These are phyloP conservation scores for Drosophila anomalata DNA, from an alignment of 2,888 invertebrate species.

Conservation along the genomic window DNA sequence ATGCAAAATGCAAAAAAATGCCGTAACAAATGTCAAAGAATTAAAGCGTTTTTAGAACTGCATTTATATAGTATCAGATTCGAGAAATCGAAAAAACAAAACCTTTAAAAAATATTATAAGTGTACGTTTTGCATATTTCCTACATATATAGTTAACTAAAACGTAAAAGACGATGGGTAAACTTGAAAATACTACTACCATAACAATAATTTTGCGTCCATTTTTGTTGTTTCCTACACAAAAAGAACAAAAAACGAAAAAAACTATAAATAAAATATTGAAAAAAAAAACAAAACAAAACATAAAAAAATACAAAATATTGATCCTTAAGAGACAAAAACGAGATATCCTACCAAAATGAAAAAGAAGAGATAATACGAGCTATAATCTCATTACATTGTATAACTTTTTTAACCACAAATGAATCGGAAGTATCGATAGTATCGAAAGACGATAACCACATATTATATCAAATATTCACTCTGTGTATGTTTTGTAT, in stretches of 20 bases:
- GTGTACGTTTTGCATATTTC: conserved; percentile 78
- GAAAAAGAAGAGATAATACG: neutral
- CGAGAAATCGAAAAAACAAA: conserved; percentile 21
- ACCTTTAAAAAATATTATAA: conserved; percentile 55
- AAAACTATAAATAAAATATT: conserved; percentile 24
- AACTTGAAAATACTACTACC: conserved; percentile 32
- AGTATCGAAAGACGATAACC: conserved; percentile 18
- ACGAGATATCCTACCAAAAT: conserved; percentile 1
- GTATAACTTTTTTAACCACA: conserved; percentile 37
- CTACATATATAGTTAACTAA: conserved; percentile 63
- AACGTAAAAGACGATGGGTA: conserved; percentile 48
- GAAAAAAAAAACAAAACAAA: conserved; percentile 33
- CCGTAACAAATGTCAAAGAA: conserved; percentile 37
- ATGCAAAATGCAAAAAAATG: conserved; percentile 11
- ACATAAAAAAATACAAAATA: conserved; percentile 20
- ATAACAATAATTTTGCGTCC: conserved; percentile 78
- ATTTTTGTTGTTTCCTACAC: conserved; percentile 76
- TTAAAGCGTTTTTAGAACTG: conserved; percentile 69
- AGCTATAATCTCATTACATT: conserved; percentile 12
- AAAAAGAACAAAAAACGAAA: conserved; percentile 31
- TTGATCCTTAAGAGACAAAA: conserved; percentile 10
- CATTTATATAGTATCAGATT: conserved; percentile 72
- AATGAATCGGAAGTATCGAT: conserved; percentile 15
- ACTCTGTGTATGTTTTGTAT: conserved; percentile 43
- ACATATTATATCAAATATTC: conserved; percentile 33